These are phyloP conservation scores for Apeltes quadracus DNA, from an alignment of 2,113 vertebrate species.

Conservation along the genomic window DNA sequence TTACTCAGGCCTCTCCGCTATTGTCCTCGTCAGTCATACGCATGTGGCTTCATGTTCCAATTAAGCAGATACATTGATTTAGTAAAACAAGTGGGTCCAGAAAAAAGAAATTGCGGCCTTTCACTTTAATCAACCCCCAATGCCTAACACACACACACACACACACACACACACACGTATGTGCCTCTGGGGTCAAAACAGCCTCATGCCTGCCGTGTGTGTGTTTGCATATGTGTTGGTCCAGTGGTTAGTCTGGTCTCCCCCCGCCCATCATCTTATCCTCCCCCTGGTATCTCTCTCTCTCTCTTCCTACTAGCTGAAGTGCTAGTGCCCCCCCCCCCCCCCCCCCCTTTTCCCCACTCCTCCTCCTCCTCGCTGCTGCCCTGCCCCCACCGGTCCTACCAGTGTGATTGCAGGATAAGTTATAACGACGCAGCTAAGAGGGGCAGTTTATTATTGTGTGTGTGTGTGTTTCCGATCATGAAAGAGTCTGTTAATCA, in stretches of 20 bases:
- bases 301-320: slow-evolving; percentile 37
- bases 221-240: slow-evolving; percentile 29
- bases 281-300: slow-evolving; percentile 34
- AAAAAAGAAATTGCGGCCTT: neutral
- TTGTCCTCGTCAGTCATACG: neutral
- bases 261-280: slow-evolving; percentile 36
- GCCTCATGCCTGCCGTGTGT: slow-evolving; percentile 16
- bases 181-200: slow-evolving; percentile 30
- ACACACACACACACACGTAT: neutral
- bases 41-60: neutral
- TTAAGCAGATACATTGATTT: slow-evolving; percentile 13
- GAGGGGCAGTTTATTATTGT: slow-evolving; percentile 35
- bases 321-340: no score
- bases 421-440: slow-evolving; percentile 45
- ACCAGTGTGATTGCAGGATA: slow-evolving; percentile 32
- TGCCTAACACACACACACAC: slow-evolving; percentile 8
- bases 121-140: slow-evolving; percentile 44
- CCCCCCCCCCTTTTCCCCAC: no score
- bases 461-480: slow-evolving; percentile 56
- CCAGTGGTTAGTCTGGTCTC: slow-evolving; percentile 30
- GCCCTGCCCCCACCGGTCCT: slow-evolving; percentile 64
- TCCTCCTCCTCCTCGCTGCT: neutral
- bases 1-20: slow-evolving; percentile 10
- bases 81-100: slow-evolving; percentile 16
- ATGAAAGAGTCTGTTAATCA: slow-evolving; percentile 42